These are phyloP conservation scores for Noctua pronuba DNA, from an alignment of 2,888 invertebrate species.

Conservation along the genomic window DNA sequence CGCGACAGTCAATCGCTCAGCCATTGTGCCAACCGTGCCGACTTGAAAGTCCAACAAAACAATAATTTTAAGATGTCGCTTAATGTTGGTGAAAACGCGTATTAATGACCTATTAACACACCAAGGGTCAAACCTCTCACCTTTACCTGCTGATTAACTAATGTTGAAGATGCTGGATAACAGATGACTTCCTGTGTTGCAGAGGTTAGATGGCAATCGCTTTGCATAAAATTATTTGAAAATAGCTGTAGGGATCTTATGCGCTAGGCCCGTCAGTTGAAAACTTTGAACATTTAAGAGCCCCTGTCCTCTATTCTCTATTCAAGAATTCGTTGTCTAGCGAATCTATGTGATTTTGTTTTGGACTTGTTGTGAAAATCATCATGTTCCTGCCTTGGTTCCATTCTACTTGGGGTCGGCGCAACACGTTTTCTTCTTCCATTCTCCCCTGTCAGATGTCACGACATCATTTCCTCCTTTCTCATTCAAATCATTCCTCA, in stretches of 20 bases:
- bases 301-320: neutral
- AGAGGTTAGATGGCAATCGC: slow-evolving; percentile 21
- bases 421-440: too few relatives aligned
- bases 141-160: slow-evolving; percentile 20
- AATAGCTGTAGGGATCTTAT: neutral
- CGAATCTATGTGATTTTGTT: neutral
- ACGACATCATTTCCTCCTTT: too few relatives aligned
- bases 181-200: slow-evolving; percentile 37
- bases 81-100: neutral
- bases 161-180: slow-evolving; percentile 3
- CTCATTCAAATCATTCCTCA: too few relatives aligned
- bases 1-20: neutral
- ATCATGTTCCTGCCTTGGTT: too few relatives aligned
- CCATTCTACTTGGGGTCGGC: too few relatives aligned
- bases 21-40: neutral
- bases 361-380: neutral
- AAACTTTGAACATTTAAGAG: neutral
- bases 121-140: slow-evolving; percentile 22
- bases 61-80: neutral
- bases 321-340: neutral
- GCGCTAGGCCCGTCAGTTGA: neutral
- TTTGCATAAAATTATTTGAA: slow-evolving; percentile 8
- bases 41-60: too few relatives aligned
- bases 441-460: too few relatives aligned
- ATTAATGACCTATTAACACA: neutral